A percentile compares a stretch with the other conserved stretches of the same genome.
Conservation (phyloP, 64 coral and sea anemone genomes). For the Actinia tenebrosa region DNA sequence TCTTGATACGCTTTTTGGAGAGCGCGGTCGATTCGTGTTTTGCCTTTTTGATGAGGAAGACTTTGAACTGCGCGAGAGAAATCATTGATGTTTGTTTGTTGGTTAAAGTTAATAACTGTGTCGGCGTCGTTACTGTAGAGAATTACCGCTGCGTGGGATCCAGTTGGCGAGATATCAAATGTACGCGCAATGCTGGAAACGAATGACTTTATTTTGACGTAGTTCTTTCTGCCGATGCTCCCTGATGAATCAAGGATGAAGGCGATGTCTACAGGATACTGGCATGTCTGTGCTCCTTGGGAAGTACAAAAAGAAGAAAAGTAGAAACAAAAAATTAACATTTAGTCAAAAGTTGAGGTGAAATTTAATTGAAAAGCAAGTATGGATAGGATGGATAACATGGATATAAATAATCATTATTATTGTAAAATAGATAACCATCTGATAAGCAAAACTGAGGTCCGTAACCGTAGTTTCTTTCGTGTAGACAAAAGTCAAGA, state of each 20-base stretch:
- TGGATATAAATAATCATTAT: no score
- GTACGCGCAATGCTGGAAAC: not conserved
- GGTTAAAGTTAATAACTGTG: constrained; percentile 12
- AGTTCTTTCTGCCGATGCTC: constrained; percentile 16
- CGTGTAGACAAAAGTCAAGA: no score
- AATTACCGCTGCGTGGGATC: constrained; percentile 31
- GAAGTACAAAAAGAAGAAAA: not conserved
- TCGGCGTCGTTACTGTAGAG: constrained; percentile 35
- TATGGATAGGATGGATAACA: no score
- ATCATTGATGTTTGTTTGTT: constrained; percentile 7
- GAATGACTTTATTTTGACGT: constrained; percentile 19
- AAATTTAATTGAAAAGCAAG: no score
- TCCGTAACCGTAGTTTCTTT: no score
- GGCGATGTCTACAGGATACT: not conserved
- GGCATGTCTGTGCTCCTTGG: constrained; percentile 5
- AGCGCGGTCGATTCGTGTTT: constrained; percentile 39
- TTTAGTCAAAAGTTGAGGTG: not conserved
- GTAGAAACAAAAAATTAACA: not conserved
- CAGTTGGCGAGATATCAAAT: constrained; percentile 21
- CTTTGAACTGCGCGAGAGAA: constrained; percentile 14
- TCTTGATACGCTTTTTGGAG: constrained; percentile 14
- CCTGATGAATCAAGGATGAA: constrained; percentile 26
- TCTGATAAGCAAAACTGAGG: no score
- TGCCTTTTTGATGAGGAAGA: constrained; percentile 35
- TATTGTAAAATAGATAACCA: no score